phyloP scores from a whole-genome alignment of 2,797 vertebrate species.

The Myripristis jacobus region DNA sequence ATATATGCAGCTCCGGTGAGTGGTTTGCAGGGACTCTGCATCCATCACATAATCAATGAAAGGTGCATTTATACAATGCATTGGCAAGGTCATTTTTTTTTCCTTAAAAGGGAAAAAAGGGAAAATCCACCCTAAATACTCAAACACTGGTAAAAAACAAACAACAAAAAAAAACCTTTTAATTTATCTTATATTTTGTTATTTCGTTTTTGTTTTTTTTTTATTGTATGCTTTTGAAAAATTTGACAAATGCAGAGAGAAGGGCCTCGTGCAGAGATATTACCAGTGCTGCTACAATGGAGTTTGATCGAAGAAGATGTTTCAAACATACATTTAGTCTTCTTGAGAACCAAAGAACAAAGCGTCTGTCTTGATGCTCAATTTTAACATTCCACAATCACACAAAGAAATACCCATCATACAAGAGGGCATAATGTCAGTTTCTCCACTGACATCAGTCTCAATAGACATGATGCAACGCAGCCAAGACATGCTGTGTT shows the following conservation, averaged over 20 bases:
- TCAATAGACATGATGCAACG: background rate
- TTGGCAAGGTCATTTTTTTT: too few relatives aligned
- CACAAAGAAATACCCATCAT: constrained; percentile 19
- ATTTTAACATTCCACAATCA: background rate
- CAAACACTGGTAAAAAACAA: too few relatives aligned
- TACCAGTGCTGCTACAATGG: background rate
- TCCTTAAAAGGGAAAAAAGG: too few relatives aligned
- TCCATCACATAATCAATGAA: background rate
- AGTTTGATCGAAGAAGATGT: background rate
- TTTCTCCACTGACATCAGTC: too few relatives aligned
- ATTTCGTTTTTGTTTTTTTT: too few relatives aligned
- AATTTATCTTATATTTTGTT: too few relatives aligned
- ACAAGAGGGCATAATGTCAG: background rate
- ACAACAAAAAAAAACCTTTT: too few relatives aligned
- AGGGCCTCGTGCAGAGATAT: background rate
- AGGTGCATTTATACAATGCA: too few relatives aligned
- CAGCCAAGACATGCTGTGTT: background rate
- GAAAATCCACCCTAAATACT: too few relatives aligned
- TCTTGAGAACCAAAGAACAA: background rate
- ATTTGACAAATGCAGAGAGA: too few relatives aligned
- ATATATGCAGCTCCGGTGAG: background rate
- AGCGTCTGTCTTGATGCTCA: constrained; percentile 23
- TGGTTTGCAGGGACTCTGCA: background rate
- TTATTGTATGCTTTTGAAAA: too few relatives aligned
- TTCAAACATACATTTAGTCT: too few relatives aligned